Conservation (phyloP, 2,888 invertebrate genomes). For the Tipula vernalis region DNA sequence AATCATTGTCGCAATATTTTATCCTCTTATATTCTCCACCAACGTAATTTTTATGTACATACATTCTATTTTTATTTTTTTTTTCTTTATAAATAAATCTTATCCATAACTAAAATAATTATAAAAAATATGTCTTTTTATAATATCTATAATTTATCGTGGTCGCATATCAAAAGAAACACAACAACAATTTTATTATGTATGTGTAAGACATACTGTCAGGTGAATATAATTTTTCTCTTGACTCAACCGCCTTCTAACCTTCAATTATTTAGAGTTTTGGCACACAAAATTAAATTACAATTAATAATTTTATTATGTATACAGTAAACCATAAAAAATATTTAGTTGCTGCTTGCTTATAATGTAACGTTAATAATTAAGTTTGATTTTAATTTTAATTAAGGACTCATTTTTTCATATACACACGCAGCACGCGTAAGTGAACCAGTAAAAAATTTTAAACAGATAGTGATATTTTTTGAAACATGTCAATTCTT, state of each 20-base stretch:
- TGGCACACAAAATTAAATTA: not conserved
- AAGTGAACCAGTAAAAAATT: no score
- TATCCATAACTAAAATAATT: not conserved
- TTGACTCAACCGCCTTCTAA: not conserved
- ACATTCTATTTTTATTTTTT: not conserved
- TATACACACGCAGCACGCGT: no score
- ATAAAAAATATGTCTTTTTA: not conserved
- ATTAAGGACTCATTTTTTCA: no score
- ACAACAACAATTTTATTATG: not conserved
- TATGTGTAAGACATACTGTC: not conserved
- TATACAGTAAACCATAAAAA: not conserved
- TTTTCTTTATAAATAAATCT: not conserved
- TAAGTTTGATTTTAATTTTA: not conserved
- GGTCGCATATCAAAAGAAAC: not conserved
- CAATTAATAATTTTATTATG: not conserved
- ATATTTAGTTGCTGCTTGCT: not conserved
- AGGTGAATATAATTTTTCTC: not conserved
- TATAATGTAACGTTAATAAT: not conserved
- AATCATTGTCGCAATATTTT: not conserved
- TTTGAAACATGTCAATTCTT: no score
- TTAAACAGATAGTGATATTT: no score
- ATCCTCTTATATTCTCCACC: not conserved
- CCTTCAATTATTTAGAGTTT: not conserved
- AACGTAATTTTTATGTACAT: not conserved
- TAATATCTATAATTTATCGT: not conserved